Base-by-base conservation (phyloP, 2,113 vertebrate genomes). In the Tragelaphus strepsiceros region DNA sequence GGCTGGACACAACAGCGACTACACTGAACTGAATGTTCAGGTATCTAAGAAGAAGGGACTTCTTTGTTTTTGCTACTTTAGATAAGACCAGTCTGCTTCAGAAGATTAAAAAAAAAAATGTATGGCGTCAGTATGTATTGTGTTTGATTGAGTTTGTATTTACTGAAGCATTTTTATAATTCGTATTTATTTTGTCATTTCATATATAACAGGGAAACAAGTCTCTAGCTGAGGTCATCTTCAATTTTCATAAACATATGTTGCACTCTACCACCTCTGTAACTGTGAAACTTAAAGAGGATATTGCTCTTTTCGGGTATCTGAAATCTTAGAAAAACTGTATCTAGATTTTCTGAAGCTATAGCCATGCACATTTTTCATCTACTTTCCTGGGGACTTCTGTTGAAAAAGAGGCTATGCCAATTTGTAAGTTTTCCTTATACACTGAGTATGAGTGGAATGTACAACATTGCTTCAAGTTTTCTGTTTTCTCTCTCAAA, bases 1-100 rank as follows among this genome's bases (percentile, higher is more conserved):
- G 30, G 28, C 15, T 0, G 2, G 28, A 62, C 59, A 62, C 0
- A 1, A 30, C 59, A 62, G 6, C 0, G 0, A 62, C 28, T 62
- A 13, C 6, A 30, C 2, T 30, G 26, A 61, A 62, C 59, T 62
- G 59, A 85, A 82, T n/a, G 19, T 51, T 53, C 17, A 59, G 56
- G 21, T 78, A 74, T 17, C 16, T 58, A 80, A 12, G 39, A 80
- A 3, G 39, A 93, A 88, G 32, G 8, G 81, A n/a, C 2, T 5
- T 35, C 3, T 59, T 74, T 83, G n/a, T 12, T 90, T 71, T 54
- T 86, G 5, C 10, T 90, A 87, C 86, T 74, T 15, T 64, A 85
- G 87, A 91, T 43, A 96, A 64, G 81, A 61, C 4, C 14, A 78
- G 24, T 62, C 10, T 85, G 5, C 51, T 88, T 92, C 43, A 92